These are phyloP conservation scores for Tichodroma muraria DNA, from an alignment of 2,113 vertebrate species.

Conservation along the genomic window DNA sequence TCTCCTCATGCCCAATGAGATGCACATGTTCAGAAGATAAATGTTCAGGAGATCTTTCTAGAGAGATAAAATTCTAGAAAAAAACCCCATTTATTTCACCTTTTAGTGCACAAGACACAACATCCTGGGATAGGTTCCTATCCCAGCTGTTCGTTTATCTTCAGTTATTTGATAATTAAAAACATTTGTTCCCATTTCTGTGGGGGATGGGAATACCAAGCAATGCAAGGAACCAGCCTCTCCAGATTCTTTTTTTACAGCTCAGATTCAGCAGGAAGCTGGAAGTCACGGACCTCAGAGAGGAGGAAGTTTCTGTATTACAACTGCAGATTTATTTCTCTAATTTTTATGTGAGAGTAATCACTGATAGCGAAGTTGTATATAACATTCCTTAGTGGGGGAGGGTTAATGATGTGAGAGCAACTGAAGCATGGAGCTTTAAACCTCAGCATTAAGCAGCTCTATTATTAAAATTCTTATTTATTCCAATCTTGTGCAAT, in stretches of 20 bases:
- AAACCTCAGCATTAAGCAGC: background rate
- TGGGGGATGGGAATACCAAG: background rate
- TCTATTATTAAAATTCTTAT: background rate
- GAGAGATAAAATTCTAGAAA: background rate
- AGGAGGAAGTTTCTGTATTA: background rate
- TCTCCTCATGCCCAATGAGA: background rate
- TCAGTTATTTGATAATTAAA: background rate
- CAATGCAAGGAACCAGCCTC: background rate
- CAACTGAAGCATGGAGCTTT: background rate
- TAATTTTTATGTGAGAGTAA: background rate
- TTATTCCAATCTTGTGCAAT: background rate
- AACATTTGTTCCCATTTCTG: background rate
- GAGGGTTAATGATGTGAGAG: background rate
- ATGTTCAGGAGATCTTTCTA: background rate
- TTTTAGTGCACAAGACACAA: background rate
- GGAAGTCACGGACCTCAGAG: background rate
- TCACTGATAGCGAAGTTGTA: background rate
- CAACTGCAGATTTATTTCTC: background rate
- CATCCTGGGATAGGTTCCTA: background rate
- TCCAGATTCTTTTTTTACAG: background rate
- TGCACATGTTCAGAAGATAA: background rate
- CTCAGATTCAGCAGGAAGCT: background rate
- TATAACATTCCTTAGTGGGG: background rate
- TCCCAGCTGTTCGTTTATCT: background rate
- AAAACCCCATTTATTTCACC: background rate